These are phyloP conservation scores for Mimachlamys varia DNA, from an alignment of 2,888 invertebrate genomes.

Conservation along the genomic window DNA sequence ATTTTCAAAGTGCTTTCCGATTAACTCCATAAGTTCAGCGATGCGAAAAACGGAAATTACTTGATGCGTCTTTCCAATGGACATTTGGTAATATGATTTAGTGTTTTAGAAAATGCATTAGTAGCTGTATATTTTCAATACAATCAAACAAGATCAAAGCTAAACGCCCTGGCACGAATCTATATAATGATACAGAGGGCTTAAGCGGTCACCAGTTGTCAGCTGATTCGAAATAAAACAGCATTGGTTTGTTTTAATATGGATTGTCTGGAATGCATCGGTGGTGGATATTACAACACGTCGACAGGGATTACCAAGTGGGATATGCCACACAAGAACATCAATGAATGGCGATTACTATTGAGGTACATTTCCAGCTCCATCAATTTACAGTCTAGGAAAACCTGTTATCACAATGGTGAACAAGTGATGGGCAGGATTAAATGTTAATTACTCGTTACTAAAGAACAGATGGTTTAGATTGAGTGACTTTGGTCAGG, in stretches of 20 bases:
- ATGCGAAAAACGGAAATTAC: neutral
- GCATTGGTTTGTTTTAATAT: neutral
- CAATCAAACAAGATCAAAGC: neutral
- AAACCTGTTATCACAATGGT: neutral
- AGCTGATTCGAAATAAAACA: neutral
- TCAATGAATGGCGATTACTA: neutral
- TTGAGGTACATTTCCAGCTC: neutral
- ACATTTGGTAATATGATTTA: neutral
- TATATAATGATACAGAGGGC: neutral
- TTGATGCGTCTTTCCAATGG: neutral
- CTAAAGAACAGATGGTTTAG: neutral
- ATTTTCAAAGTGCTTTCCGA: neutral
- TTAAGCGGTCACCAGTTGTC: neutral
- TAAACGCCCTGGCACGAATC: neutral
- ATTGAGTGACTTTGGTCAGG: neutral
- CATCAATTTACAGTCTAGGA: neutral
- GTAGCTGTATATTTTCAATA: neutral
- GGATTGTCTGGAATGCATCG: neutral
- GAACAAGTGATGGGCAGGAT: neutral
- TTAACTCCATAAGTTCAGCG: neutral
- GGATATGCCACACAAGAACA: neutral
- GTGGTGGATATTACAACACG: neutral
- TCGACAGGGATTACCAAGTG: neutral
- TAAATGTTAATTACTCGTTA: neutral
- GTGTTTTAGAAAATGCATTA: conserved; percentile 26